phyloP scores from a whole-genome alignment of 2,888 invertebrate genomes.

The Spilarctia lutea region DNA sequence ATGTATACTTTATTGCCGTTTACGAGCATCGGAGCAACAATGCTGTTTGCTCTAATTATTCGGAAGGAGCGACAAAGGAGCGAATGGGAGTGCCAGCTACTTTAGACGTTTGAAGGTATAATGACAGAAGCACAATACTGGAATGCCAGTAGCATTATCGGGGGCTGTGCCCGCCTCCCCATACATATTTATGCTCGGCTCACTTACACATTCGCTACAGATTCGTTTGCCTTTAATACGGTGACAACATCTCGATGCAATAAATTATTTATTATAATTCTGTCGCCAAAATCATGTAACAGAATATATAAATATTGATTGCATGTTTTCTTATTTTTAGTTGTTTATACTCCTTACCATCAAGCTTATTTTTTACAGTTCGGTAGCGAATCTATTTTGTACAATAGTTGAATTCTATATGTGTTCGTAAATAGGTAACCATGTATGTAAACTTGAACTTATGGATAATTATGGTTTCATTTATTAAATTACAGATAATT shows the following conservation, averaged over 20 bases:
- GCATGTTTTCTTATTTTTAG: slow-evolving; percentile 46
- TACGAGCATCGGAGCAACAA: slow-evolving; percentile 65
- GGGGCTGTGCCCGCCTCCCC: slow-evolving; percentile 73
- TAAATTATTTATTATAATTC: slow-evolving; percentile 57
- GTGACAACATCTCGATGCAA: slow-evolving; percentile 31
- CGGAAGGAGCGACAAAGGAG: slow-evolving; percentile 82
- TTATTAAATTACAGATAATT: not conserved
- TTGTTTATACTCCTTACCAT: not conserved
- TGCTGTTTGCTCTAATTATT: slow-evolving; percentile 81
- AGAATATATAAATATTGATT: slow-evolving; percentile 51
- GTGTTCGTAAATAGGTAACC: not conserved
- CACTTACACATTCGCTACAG: slow-evolving; percentile 57
- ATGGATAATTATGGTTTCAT: not conserved
- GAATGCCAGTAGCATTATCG: slow-evolving; percentile 74
- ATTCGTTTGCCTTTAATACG: slow-evolving; percentile 44
- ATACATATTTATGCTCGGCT: slow-evolving; percentile 80
- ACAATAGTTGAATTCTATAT: not conserved
- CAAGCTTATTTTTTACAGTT: not conserved
- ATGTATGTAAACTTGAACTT: not conserved
- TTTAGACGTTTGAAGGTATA: slow-evolving; percentile 72
- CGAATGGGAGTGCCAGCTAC: slow-evolving; percentile 77
- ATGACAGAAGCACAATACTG: slow-evolving; percentile 77
- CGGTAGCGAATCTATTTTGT: not conserved
- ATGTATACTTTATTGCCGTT: slow-evolving; percentile 80
- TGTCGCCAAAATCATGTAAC: slow-evolving; percentile 53